Base-by-base conservation (phyloP, 2,113 vertebrate species). In the Ctenodactylus gundi region DNA sequence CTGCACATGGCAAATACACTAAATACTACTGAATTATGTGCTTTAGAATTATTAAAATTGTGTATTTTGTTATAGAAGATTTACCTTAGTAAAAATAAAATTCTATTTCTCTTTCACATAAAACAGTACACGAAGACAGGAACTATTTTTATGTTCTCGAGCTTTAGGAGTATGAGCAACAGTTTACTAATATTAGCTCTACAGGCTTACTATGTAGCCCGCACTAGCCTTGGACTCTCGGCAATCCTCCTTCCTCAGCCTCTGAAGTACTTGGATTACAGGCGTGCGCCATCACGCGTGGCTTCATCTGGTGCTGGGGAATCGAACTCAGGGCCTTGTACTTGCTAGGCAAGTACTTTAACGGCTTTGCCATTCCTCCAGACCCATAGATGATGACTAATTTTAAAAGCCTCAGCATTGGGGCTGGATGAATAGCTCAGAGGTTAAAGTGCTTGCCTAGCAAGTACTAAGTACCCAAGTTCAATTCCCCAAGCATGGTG, bases 71-170 rank as follows among this genome's bases (percentile, higher is more conserved):
- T 90, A 76, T 27, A 23, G 23, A 27, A 90, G 36, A 81, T 21
- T 91, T 21, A 73, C 49, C 65, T 86, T 27, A 73, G 77, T 58
- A 68, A 94, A 73, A 86, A 72, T 58, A 76, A 91, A 93, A 73
- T 86, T 60, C 18, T 62, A 64, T 89, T 89, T 44, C 36, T 85
- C 12, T 90, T 75, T 34, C 25, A 87, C 36, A 86, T 55, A 70
- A 88, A 92, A 77, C 17, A 82, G 58, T 51, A 81, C 15, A 29
- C 58, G 3, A 75, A 86, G 58, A 82, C 25, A 46, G 58, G 29
- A 15, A 75, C 46, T 49, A 78, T 77, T 80, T 85, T 90, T 75
- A 88, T 17, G n/a, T 73, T 34, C 49, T 51, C 75, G 27, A 90
- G 81, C 17, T 75, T 85, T 67, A 85, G 23, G 44, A 75, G 68